These are phyloP conservation scores for Chaunax sp. DNA, from an alignment of 2,797 vertebrate genomes.

Conservation along the genomic window DNA sequence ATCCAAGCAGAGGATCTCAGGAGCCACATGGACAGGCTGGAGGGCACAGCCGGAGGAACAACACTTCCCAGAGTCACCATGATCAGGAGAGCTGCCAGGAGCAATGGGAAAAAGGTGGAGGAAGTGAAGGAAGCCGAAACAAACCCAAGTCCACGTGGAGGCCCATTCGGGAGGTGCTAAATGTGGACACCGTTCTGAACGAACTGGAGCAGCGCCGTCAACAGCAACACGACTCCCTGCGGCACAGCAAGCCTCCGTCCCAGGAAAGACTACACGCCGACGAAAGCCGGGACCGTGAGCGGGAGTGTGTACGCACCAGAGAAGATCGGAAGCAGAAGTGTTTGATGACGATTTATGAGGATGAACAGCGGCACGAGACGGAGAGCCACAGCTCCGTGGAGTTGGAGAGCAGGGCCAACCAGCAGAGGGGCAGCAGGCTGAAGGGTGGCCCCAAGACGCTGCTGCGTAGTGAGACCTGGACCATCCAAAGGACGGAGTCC, in stretches of 20 bases:
- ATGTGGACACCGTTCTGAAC: constrained; percentile 94
- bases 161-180: constrained; percentile 92
- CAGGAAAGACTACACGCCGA: constrained; percentile 72
- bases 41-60: constrained; percentile 61
- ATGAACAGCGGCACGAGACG: constrained; percentile 90
- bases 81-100: constrained; percentile 87
- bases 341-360: constrained; percentile 97
- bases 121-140: constrained; percentile 76
- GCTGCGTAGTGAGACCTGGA: constrained; percentile 88
- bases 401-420: constrained; percentile 82
- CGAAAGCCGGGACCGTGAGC: constrained; percentile 57
- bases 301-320: constrained; percentile 70
- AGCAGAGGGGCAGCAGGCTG: constrained; percentile 73
- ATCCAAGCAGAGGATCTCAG: constrained; percentile 73
- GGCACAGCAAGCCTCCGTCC: constrained; percentile 70
- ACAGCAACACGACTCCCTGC: constrained; percentile 85
- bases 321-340: constrained; percentile 88
- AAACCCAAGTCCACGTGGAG: constrained; percentile 89
- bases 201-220: constrained; percentile 88
- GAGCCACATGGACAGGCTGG: constrained; percentile 73
- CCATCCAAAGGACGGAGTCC: constrained; percentile 94
- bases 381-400: constrained; percentile 92
- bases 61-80: constrained; percentile 59
- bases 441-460: constrained; percentile 84
- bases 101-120: constrained; percentile 83